A percentile compares a stretch with the other conserved stretches of the same genome.
Conservation (phyloP, 2,113 vertebrate species). For the Prunella fulvescens region DNA sequence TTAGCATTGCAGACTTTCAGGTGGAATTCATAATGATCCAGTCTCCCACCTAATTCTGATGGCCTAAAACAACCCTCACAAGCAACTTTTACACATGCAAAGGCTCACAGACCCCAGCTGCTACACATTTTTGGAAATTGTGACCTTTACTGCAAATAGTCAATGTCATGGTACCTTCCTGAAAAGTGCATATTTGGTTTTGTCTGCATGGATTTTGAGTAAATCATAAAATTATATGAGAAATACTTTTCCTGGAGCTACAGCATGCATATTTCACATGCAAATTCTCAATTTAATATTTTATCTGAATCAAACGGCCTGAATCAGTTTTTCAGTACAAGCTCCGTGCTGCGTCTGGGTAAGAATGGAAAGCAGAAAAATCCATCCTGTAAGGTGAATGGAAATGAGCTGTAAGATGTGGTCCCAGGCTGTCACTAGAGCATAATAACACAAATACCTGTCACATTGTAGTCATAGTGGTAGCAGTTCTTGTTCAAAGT, state of each 20-base stretch:
- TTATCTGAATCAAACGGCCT: not conserved
- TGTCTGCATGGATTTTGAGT: not conserved
- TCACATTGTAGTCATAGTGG: constrained; percentile 97
- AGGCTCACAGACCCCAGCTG: not conserved
- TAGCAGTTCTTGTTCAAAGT: constrained; percentile 93
- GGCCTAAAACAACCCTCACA: not conserved
- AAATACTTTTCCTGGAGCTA: not conserved
- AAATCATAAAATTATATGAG: not conserved
- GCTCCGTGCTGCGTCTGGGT: not conserved
- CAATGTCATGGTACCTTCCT: not conserved
- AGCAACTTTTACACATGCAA: not conserved
- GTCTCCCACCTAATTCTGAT: not conserved
- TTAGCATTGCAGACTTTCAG: not conserved
- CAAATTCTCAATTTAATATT: not conserved
- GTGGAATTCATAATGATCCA: not conserved
- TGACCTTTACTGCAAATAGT: not conserved
- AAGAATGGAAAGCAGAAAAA: not conserved
- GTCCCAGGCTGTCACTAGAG: not conserved
- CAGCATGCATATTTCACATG: not conserved
- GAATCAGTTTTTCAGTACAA: not conserved
- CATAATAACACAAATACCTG: constrained; percentile 75
- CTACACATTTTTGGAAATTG: not conserved
- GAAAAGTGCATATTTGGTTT: not conserved
- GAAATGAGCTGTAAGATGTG: not conserved
- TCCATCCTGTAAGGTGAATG: not conserved